Conservation (phyloP, 2,888 invertebrate genomes). For the Drosophila gaucha region DNA sequence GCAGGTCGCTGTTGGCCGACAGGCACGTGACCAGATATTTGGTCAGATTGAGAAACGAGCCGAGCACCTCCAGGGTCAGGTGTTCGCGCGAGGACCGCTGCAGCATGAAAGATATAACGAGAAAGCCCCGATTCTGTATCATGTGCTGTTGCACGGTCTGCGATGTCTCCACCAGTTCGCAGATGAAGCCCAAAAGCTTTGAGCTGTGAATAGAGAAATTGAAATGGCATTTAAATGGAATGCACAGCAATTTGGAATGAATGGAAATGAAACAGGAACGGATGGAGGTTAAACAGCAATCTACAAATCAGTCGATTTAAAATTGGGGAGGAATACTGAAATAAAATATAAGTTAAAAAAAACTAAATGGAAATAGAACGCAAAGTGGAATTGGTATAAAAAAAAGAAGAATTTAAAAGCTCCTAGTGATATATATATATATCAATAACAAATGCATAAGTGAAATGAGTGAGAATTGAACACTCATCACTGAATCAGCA, state of each 20-base stretch:
- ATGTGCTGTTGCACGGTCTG: conserved; percentile 99
- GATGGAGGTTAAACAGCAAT: no score
- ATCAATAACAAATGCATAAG: no score
- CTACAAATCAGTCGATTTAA: no score
- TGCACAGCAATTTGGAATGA: neutral
- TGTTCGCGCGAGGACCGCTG: conserved; percentile 97
- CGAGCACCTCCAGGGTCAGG: conserved; percentile 96
- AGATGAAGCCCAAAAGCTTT: conserved; percentile 97
- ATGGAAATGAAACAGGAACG: neutral
- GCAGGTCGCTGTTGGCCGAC: conserved; percentile 95
- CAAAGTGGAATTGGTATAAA: no score
- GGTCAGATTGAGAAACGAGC: conserved; percentile 95
- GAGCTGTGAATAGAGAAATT: conserved; percentile 87
- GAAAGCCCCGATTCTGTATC: conserved; percentile 98
- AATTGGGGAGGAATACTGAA: no score
- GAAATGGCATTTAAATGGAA: neutral
- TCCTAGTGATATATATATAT: no score
- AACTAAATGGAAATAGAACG: neutral
- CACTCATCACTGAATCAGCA: no score
- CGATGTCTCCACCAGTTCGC: conserved; percentile 98
- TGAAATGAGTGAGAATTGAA: no score
- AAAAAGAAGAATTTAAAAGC: no score
- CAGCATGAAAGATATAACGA: conserved; percentile 98
- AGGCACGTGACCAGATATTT: conserved; percentile 97
- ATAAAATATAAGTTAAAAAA: neutral